These are phyloP conservation scores for Lophius piscatorius DNA, from an alignment of 2,113 vertebrate species.

Conservation along the genomic window DNA sequence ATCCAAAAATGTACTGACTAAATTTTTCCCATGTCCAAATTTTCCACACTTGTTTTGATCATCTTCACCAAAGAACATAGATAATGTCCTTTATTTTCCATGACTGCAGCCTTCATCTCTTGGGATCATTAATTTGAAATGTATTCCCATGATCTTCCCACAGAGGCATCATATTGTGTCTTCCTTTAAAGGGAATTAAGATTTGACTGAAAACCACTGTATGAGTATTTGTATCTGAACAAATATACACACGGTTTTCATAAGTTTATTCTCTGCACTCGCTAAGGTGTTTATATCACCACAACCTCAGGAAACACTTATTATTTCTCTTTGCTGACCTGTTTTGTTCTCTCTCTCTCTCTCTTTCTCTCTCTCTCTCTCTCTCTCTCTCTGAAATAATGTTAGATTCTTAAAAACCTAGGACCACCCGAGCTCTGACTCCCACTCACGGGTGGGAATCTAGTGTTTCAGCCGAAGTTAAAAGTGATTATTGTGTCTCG, in stretches of 20 bases:
- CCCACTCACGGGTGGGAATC: constrained; percentile 60
- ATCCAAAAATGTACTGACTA: neutral
- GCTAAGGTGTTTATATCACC: constrained; percentile 16
- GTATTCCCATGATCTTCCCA: constrained; percentile 48
- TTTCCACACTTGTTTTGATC: constrained; percentile 48
- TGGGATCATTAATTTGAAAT: constrained; percentile 40
- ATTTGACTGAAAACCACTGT: constrained; percentile 14
- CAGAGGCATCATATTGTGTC: constrained; percentile 12
- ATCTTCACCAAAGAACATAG: constrained; percentile 56
- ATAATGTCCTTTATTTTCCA: constrained; percentile 62
- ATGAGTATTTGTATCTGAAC: too few species aligned
- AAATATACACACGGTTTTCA: neutral
- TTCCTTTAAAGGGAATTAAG: neutral
- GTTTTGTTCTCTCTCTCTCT: neutral
- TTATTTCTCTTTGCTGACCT: too few species aligned
- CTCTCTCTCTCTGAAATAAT: constrained; percentile 12
- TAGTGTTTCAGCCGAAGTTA: constrained; percentile 60
- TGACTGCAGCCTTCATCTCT: constrained; percentile 59
- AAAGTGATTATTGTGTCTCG: constrained; percentile 76
- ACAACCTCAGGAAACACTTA: neutral
- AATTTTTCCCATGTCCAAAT: constrained; percentile 34
- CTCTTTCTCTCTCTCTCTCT: constrained; percentile 17
- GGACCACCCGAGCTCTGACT: constrained; percentile 57
- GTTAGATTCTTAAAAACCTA: constrained; percentile 39
- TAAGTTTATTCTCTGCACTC: neutral